Evolutionary conservation across 2,888 invertebrate species (phyloP).

Genomic region (Troides oblongomaculatus): DNA sequence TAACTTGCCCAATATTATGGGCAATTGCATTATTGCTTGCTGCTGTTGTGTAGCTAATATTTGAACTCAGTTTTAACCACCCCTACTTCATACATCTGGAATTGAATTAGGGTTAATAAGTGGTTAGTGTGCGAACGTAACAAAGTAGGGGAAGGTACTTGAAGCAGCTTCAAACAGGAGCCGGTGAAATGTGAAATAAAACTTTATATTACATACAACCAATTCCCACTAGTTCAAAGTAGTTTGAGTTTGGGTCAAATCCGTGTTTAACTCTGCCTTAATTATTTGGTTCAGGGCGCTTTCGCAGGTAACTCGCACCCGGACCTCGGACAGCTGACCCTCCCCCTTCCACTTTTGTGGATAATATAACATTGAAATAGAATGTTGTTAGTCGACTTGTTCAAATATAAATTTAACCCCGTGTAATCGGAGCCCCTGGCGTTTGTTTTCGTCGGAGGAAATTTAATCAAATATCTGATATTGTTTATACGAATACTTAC

Average conservation of each 20-base stretch:
- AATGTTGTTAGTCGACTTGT: constrained; percentile 8
- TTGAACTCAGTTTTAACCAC: too few relatives aligned
- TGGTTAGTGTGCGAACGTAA: too few relatives aligned
- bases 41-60: too few relatives aligned
- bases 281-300: constrained; percentile 10
- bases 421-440: not conserved
- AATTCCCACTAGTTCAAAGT: not conserved
- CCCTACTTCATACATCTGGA: too few relatives aligned
- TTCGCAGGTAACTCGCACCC: not conserved
- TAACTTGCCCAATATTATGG: too few relatives aligned
- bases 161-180: too few relatives aligned
- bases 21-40: too few relatives aligned
- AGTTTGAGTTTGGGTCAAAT: not conserved
- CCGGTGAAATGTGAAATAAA: not conserved
- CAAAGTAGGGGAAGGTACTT: too few relatives aligned
- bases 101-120: too few relatives aligned
- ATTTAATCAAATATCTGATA: not conserved
- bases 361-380: constrained; percentile 16
- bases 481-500: not conserved
- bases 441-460: not conserved
- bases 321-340: constrained; percentile 8
- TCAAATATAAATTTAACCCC: constrained; percentile 22
- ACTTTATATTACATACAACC: not conserved
- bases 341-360: constrained; percentile 9
- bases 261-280: constrained; percentile 9